These are phyloP conservation scores for Trachelus iudaicus DNA, from an alignment of 2,888 invertebrate genomes.

Conservation along the genomic window DNA sequence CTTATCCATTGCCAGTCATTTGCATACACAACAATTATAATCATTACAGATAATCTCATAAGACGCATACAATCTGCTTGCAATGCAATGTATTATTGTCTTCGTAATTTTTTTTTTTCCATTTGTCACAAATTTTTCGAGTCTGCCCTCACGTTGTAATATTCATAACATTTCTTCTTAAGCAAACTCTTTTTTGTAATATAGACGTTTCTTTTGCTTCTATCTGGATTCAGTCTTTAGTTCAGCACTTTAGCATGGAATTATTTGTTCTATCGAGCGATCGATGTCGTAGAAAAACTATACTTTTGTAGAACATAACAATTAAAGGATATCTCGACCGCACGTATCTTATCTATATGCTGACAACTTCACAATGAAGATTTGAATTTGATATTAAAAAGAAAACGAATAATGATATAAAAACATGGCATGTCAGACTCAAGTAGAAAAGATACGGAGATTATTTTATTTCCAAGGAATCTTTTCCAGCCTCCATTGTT, in stretches of 20 bases:
- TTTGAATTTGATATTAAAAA: background rate
- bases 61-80: background rate
- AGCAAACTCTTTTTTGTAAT: background rate
- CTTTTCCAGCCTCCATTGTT: slow-evolving; percentile 77
- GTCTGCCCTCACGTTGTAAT: background rate
- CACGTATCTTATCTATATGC: background rate
- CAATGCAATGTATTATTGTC: background rate
- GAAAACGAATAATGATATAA: background rate
- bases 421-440: background rate
- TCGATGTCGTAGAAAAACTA: background rate
- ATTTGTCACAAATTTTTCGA: background rate
- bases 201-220: background rate
- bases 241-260: background rate
- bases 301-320: background rate
- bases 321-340: background rate
- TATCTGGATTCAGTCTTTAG: background rate
- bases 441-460: background rate
- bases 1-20: background rate
- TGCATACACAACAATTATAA: background rate
- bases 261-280: background rate
- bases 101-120: background rate
- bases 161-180: background rate
- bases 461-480: slow-evolving; percentile 73
- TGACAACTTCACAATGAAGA: background rate
- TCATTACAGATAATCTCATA: background rate